phyloP scores from a whole-genome alignment of 2,888 invertebrate species.

The Epiperipatus broadwayi region DNA sequence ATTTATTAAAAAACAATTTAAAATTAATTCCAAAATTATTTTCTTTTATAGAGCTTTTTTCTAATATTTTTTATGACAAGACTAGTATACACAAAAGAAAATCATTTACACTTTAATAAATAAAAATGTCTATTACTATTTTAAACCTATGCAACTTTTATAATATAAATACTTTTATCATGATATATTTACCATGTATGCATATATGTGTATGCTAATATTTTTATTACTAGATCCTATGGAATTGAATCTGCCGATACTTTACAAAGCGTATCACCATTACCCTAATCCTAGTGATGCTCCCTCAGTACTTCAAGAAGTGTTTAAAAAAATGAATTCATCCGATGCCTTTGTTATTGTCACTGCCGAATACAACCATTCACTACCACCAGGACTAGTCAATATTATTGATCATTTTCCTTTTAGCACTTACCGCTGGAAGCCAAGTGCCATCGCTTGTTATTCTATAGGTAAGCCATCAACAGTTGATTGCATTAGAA shows the following conservation, averaged over 20 bases:
- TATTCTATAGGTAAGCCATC: constrained; percentile 24
- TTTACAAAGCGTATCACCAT: constrained; percentile 24
- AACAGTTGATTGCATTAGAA: neutral
- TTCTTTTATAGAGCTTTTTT: too few species aligned
- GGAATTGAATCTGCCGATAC: constrained; percentile 24
- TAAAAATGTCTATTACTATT: too few species aligned
- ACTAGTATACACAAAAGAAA: too few species aligned
- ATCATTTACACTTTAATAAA: too few species aligned
- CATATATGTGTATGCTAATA: constrained; percentile 15
- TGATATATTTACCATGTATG: too few species aligned
- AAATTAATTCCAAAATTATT: too few species aligned
- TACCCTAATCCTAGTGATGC: constrained; percentile 20
- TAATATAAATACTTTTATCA: too few species aligned
- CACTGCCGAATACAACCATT: constrained; percentile 29
- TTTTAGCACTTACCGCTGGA: constrained; percentile 26
- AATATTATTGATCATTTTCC: constrained; percentile 32
- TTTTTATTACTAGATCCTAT: constrained; percentile 25
- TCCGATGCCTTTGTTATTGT: constrained; percentile 31
- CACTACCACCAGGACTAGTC: constrained; percentile 31
- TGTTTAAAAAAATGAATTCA: constrained; percentile 20
- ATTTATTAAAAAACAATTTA: too few species aligned
- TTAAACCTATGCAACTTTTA: too few species aligned
- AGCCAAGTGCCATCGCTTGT: constrained; percentile 24
- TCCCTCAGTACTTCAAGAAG: constrained; percentile 23
- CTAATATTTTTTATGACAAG: too few species aligned